Percentiles rank a stretch among this genome's conserved stretches.
Conservation (phyloP, 2,888 invertebrate species). For the Antheraea yamamai region DNA sequence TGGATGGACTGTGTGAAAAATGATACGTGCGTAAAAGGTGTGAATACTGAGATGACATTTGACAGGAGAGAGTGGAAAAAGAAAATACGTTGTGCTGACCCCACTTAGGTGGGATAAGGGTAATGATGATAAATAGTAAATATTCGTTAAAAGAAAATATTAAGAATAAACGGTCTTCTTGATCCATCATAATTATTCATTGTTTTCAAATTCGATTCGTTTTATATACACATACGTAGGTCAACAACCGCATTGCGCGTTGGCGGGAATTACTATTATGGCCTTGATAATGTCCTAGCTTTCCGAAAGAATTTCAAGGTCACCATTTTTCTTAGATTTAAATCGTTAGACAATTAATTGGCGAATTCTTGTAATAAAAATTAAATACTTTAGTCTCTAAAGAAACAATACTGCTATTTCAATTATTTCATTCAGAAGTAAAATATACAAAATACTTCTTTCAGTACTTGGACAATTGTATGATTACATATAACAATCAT, state of each 20-base stretch:
- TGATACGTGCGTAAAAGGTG: no score
- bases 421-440: neutral
- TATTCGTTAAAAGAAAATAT: neutral
- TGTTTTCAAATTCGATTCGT: neutral
- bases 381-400: neutral
- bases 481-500: no score
- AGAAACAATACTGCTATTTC: neutral
- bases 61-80: no score
- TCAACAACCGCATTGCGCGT: constrained; percentile 19
- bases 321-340: neutral
- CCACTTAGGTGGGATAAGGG: no score
- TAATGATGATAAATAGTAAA: no score
- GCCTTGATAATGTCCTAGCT: constrained; percentile 21
- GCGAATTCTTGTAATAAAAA: neutral
- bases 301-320: constrained; percentile 21
- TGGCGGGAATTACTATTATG: constrained; percentile 18
- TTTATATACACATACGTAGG: neutral
- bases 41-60: no score
- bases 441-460: neutral
- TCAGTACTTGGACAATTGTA: neutral
- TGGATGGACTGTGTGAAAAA: no score
- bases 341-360: neutral
- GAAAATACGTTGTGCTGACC: no score
- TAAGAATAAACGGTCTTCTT: neutral
- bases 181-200: neutral